Evolutionary conservation across 1,140 invertebrate species (phyloP).

Genomic region (Octopus sinensis): DNA sequence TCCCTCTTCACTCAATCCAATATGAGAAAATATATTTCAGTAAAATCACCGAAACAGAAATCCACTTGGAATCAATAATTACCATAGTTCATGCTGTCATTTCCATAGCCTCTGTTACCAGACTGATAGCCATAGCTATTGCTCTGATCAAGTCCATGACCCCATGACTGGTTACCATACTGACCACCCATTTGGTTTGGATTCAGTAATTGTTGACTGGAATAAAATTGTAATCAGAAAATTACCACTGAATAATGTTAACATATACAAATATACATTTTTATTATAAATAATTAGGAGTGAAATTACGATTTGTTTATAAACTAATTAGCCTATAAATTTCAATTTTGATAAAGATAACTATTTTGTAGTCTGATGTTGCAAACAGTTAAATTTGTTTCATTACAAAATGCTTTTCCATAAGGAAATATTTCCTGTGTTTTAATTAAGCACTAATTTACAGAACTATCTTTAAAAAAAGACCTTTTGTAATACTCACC

Average conservation of each 20-base stretch:
- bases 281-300: neutral
- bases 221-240: neutral
- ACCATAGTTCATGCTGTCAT: conserved; percentile 8
- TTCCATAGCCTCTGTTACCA: neutral
- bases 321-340: neutral
- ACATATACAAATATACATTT: neutral
- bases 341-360: neutral
- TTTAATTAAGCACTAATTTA: neutral
- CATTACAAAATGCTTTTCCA: neutral
- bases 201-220: conserved; percentile 11
- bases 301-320: neutral
- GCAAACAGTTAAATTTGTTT: neutral
- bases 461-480: neutral
- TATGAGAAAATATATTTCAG: too few relatives aligned
- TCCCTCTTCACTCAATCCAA: too few relatives aligned
- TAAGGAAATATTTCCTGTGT: neutral
- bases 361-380: neutral
- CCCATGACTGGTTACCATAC: conserved; percentile 3
- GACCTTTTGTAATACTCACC: neutral
- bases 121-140: conserved; percentile 4
- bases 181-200: conserved; percentile 9
- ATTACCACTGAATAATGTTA: neutral
- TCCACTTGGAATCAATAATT: neutral
- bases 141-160: neutral
- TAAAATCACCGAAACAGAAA: too few relatives aligned